A percentile compares a stretch with the other conserved stretches of the same genome.
phyloP scores from a whole-genome alignment of 2,888 invertebrate genomes.

The Drosophila picticornis region DNA sequence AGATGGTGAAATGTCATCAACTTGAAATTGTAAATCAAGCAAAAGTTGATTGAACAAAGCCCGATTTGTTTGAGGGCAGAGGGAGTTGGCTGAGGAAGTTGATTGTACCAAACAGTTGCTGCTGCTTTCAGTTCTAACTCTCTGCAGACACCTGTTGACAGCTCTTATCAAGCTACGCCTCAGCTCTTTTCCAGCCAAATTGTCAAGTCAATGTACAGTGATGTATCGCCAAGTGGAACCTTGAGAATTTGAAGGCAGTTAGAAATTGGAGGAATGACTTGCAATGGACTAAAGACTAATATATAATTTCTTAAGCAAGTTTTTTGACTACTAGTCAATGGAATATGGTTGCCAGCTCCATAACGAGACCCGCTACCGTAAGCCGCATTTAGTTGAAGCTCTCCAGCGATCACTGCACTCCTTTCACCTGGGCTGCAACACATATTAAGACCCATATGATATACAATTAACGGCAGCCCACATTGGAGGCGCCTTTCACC shows the following conservation, averaged over 20 bases:
- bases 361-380: background rate
- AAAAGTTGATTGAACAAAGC: slow-evolving; percentile 72
- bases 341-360: background rate
- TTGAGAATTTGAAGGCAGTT: background rate
- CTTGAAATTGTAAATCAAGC: slow-evolving; percentile 72
- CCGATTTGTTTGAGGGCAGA: slow-evolving; percentile 18
- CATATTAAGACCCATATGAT: slow-evolving; percentile 50
- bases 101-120: slow-evolving; percentile 31
- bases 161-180: background rate
- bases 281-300: background rate
- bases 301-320: background rate
- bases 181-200: background rate
- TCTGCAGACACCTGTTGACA: slow-evolving; percentile 5
- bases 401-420: slow-evolving; percentile 29
- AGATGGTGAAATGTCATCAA: slow-evolving; percentile 66
- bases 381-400: background rate
- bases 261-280: background rate
- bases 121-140: slow-evolving; percentile 8
- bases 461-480: slow-evolving; percentile 73
- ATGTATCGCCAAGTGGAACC: background rate
- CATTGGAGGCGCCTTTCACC: slow-evolving; percentile 66
- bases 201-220: background rate
- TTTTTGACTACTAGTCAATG: background rate
- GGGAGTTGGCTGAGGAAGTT: slow-evolving; percentile 2
- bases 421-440: slow-evolving; percentile 62